Percentiles rank a stretch among this genome's conserved stretches.
These are phyloP conservation scores for Danaus melanippus DNA, from an alignment of 1,140 invertebrate species.

Conservation along the genomic window DNA sequence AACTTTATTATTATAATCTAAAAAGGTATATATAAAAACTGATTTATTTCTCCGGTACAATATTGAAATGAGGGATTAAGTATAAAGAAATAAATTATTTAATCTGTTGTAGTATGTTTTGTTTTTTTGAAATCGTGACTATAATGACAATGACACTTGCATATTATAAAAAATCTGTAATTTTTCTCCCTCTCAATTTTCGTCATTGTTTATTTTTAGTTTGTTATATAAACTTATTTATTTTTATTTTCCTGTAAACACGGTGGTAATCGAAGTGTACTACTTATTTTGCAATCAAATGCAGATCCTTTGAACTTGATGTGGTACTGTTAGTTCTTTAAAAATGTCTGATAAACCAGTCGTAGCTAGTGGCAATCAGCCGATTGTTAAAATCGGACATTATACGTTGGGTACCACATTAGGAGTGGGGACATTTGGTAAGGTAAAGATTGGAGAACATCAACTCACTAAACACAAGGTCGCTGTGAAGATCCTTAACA, in stretches of 20 bases:
- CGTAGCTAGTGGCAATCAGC: constrained; percentile 73
- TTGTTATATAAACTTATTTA: constrained; percentile 2
- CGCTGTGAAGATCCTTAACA: constrained; percentile 98
- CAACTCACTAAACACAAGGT: constrained; percentile 98
- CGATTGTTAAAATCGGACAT: constrained; percentile 94
- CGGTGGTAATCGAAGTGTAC: constrained; percentile 8
- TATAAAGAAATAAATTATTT: no score
- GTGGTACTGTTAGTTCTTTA: constrained; percentile 4
- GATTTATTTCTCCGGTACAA: no score
- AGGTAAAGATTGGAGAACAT: constrained; percentile 98
- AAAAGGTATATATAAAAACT: no score
- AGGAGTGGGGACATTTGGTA: constrained; percentile 94
- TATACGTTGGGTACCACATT: constrained; percentile 92
- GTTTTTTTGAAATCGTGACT: no score
- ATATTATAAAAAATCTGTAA: constrained; percentile 8
- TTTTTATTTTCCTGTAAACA: constrained; percentile 3
- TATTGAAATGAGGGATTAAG: no score
- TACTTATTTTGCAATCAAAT: constrained; percentile 4
- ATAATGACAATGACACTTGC: constrained; percentile 10
- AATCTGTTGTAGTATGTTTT: no score
- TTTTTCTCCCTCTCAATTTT: constrained; percentile 11
- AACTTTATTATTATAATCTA: no score
- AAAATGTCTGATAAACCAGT: constrained; percentile 75
- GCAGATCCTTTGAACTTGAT: constrained; percentile 15
- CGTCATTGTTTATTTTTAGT: constrained; percentile 9